Base-by-base conservation (phyloP, 2,113 vertebrate species). In the Charina bottae region DNA sequence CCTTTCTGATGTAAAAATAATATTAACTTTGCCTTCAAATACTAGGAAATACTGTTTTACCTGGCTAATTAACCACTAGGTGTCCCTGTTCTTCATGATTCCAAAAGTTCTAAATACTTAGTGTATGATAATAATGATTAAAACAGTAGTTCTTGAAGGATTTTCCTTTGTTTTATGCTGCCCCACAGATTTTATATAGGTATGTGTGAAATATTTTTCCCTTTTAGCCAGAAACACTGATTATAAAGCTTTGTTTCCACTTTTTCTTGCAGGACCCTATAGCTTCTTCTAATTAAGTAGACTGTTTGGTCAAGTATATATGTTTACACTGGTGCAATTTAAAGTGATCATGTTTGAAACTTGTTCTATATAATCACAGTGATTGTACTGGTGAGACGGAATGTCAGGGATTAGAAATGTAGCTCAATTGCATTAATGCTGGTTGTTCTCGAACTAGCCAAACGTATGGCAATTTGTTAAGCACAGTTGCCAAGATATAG, bases 61-160 rank as follows among this genome's bases (percentile, higher is more conserved):
- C 92, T 94, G 94, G 93, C 62, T 91, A 78, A 88, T 92, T 91
- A 28, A 93, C 97, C 98, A 97, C 96, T 95, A 98, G 97, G 93
- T 97, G 97, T 96, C 97, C 96, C 97, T 96, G 13, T 93, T 93
- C 94, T 94, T 94, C 96, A 92, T 87, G 68, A 91, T 97, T 94
- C 90, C 59, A 78, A 78, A 54, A 85, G 26, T 24, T 62, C 4
- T 6, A 62, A 62, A 62, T 24, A 24, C 24, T 23, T 62, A 72
- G 6, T 2, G 58, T 64, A 49, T 26, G 88, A 86, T 53, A 90
- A 0, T 28, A 17, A 60, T 62, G 28, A 78, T 5, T 89, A n/a
- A 42, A 37, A 21, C 24, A 55, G 12, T 68, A 88, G 6, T 78
- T 13, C 1, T 49, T 0, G 92, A 90, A 89, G 87, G 19, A n/a